Conservation (phyloP, 2,113 vertebrate genomes). For the Sinosuthora webbiana region DNA sequence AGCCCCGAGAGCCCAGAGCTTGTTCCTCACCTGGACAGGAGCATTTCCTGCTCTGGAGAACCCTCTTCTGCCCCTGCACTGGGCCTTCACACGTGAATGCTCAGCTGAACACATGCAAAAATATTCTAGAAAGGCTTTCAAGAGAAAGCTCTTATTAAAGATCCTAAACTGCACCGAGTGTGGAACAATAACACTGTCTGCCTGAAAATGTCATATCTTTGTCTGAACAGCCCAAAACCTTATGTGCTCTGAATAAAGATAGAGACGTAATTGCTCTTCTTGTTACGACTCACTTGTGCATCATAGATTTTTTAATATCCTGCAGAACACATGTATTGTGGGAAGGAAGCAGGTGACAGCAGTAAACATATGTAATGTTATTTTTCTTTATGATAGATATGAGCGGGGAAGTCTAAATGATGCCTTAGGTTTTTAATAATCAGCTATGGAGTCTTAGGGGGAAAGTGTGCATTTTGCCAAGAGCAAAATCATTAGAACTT, state of each 20-base stretch:
- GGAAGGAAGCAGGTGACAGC: slow-evolving; percentile 67
- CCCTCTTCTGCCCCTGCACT: not conserved
- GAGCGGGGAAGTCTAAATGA: slow-evolving; percentile 35
- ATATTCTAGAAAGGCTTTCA: slow-evolving; percentile 29
- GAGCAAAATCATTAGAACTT: slow-evolving; percentile 35
- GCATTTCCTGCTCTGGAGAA: not conserved
- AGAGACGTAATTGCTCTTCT: slow-evolving; percentile 74
- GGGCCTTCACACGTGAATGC: not conserved
- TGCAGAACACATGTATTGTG: slow-evolving; percentile 71
- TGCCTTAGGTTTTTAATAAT: slow-evolving; percentile 46
- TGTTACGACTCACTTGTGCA: slow-evolving; percentile 74
- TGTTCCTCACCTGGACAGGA: accelerated
- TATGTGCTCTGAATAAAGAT: slow-evolving; percentile 70
- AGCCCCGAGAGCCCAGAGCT: not conserved
- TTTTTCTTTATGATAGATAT: slow-evolving; percentile 64
- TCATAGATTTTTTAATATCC: slow-evolving; percentile 76
- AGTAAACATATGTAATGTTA: slow-evolving; percentile 60
- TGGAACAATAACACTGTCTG: slow-evolving; percentile 48
- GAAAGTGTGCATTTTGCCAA: slow-evolving; percentile 10
- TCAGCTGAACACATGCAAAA: slow-evolving; percentile 31
- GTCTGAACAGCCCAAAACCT: slow-evolving; percentile 54
- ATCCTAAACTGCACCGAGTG: slow-evolving; percentile 30
- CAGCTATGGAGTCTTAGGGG: not conserved
- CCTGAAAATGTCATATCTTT: slow-evolving; percentile 65
- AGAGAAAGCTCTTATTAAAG: slow-evolving; percentile 55